Conservation (phyloP, 2,113 vertebrate species). For the Etia nguti region DNA sequence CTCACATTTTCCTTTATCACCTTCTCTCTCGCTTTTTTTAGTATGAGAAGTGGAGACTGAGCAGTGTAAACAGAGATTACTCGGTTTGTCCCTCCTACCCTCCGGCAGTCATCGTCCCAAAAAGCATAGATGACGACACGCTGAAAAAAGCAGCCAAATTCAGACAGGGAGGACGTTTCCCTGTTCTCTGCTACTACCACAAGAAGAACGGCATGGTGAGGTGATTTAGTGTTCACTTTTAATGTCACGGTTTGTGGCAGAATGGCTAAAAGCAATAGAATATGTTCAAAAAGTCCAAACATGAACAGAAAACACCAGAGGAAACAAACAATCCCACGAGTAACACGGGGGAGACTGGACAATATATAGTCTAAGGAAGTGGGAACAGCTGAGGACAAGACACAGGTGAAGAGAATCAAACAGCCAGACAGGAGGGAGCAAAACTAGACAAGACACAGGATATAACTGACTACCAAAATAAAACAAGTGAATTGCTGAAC, state of each 20-base stretch:
- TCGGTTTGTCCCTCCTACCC: slow-evolving; percentile 77
- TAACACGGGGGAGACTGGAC: neutral
- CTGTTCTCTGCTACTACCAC: slow-evolving; percentile 80
- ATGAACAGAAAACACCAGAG: neutral
- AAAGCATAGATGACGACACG: slow-evolving; percentile 43
- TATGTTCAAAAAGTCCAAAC: neutral
- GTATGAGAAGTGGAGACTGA: slow-evolving; percentile 80
- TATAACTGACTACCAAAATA: neutral
- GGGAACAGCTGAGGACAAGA: neutral
- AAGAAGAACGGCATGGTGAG: slow-evolving; percentile 74
- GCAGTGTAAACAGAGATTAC: slow-evolving; percentile 75
- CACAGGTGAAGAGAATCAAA: neutral
- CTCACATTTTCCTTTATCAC: neutral
- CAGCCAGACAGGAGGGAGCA: accelerated
- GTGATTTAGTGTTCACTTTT: neutral
- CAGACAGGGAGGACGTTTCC: slow-evolving; percentile 80
- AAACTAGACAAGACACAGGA: neutral
- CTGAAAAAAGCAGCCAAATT: slow-evolving; percentile 73
- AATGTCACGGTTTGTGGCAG: neutral
- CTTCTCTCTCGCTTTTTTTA: slow-evolving; percentile 20
- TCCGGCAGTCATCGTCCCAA: slow-evolving; percentile 68
- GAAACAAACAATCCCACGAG: neutral
- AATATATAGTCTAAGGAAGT: neutral
- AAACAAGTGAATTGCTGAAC: neutral
- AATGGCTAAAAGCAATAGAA: neutral